Percentiles rank a stretch among this genome's conserved stretches.
Conservation (phyloP, 2,113 vertebrate genomes). For the Hiodon tergisus region DNA sequence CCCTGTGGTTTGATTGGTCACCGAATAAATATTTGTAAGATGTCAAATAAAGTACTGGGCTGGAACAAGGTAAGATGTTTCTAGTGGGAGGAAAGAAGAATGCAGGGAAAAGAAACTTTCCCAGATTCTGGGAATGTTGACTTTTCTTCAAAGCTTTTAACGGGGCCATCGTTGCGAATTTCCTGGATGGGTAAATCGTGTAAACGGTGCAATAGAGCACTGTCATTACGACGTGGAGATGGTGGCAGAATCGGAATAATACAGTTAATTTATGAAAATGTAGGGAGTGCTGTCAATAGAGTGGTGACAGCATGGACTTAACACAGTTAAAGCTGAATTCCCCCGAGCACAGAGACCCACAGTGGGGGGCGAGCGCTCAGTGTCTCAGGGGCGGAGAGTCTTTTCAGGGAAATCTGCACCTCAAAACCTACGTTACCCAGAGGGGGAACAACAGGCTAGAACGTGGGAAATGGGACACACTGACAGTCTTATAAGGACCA, state of each 20-base stretch:
- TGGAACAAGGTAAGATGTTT: neutral
- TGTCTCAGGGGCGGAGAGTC: neutral
- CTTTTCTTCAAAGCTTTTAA: constrained; percentile 27
- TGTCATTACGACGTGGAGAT: neutral
- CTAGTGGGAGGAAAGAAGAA: constrained; percentile 17
- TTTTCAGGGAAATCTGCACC: neutral
- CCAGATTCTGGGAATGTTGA: constrained; percentile 25
- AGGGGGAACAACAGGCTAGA: neutral
- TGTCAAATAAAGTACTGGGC: neutral
- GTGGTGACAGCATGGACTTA: constrained; percentile 31
- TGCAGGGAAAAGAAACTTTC: constrained; percentile 21
- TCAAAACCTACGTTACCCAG: neutral
- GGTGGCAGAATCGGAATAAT: neutral
- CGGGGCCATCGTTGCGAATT: constrained; percentile 26
- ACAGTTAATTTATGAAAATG: constrained; percentile 25
- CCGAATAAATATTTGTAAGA: constrained; percentile 4
- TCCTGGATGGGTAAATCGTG: constrained; percentile 26
- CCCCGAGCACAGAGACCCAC: constrained; percentile 1
- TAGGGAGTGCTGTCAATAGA: constrained; percentile 14
- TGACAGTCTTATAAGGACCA: neutral
- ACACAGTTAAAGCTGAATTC: constrained; percentile 26
- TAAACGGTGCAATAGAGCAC: constrained; percentile 8
- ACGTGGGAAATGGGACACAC: neutral
- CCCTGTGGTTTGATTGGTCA: neutral
- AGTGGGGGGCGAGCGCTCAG: neutral